Conservation (phyloP, 2,888 invertebrate species). For the Torymus tubicola region DNA sequence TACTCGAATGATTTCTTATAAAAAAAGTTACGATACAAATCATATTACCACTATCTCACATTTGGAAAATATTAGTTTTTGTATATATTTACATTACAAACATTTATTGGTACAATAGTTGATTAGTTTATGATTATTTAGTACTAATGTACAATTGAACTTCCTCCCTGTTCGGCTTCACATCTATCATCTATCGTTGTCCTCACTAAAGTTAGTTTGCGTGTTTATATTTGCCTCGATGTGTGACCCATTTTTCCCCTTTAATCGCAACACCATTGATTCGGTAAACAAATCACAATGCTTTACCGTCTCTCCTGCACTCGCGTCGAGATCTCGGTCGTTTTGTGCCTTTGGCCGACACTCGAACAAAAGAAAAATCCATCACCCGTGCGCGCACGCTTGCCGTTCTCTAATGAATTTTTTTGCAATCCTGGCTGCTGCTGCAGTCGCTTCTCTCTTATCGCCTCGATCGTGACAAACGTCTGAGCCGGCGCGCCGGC, state of each 20-base stretch:
- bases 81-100: too few species aligned
- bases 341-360: conserved; percentile 11
- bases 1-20: too few species aligned
- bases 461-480: conserved; percentile 40
- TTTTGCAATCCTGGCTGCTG: conserved; percentile 19
- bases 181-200: too few species aligned
- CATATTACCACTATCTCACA: too few species aligned
- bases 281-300: conserved; percentile 38
- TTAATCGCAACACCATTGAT: conserved; percentile 24
- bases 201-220: too few species aligned
- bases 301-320: conserved; percentile 8
- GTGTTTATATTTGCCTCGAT: too few species aligned
- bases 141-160: too few species aligned
- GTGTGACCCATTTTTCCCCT: background rate
- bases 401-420: conserved; percentile 34
- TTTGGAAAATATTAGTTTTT: too few species aligned
- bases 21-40: too few species aligned
- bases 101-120: too few species aligned
- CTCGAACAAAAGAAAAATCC: conserved; percentile 40
- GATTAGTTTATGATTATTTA: too few species aligned
- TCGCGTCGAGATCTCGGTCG: conserved; percentile 6
- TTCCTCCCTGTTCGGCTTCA: too few species aligned
- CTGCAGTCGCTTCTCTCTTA: conserved; percentile 25
- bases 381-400: conserved; percentile 19
- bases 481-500: conserved; percentile 27